phyloP scores from a whole-genome alignment of 2,113 vertebrate species.

The Glaucomys volans region DNA sequence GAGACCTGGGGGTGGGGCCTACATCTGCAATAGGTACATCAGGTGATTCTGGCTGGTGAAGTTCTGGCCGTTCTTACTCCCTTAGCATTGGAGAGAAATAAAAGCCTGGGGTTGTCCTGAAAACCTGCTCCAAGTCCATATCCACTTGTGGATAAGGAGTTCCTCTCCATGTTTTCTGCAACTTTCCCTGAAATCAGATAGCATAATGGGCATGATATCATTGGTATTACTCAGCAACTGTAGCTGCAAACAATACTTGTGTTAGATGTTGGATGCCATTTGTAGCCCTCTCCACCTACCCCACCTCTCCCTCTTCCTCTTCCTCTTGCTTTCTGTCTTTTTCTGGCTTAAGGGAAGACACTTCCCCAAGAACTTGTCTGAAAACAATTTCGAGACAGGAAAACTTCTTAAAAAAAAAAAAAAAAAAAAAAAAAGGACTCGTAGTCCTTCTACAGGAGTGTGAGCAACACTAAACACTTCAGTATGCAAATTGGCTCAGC shows the following conservation, averaged over 20 bases:
- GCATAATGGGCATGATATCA: constrained; percentile 15
- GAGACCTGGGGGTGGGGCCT: not conserved
- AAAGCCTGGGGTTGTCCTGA: not conserved
- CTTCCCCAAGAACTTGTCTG: not conserved
- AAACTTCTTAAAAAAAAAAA: not conserved
- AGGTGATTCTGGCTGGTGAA: not conserved
- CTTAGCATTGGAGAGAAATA: not conserved
- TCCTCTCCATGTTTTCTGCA: constrained; percentile 51
- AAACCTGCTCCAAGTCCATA: not conserved
- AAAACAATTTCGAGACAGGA: not conserved
- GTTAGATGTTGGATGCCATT: not conserved
- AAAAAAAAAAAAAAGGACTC: no score
- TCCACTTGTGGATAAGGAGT: not conserved
- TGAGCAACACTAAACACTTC: not conserved
- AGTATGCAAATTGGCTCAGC: not conserved
- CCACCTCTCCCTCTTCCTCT: no score
- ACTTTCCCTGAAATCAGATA: constrained; percentile 65
- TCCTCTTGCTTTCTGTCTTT: not conserved
- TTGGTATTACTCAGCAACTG: not conserved
- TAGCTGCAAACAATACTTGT: not conserved
- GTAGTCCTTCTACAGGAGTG: not conserved
- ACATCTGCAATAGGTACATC: not conserved
- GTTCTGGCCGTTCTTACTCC: not conserved
- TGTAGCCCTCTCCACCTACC: not conserved
- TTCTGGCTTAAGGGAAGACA: not conserved